phyloP scores from a whole-genome alignment of 2,113 vertebrate species.

The Alouatta palliata region DNA sequence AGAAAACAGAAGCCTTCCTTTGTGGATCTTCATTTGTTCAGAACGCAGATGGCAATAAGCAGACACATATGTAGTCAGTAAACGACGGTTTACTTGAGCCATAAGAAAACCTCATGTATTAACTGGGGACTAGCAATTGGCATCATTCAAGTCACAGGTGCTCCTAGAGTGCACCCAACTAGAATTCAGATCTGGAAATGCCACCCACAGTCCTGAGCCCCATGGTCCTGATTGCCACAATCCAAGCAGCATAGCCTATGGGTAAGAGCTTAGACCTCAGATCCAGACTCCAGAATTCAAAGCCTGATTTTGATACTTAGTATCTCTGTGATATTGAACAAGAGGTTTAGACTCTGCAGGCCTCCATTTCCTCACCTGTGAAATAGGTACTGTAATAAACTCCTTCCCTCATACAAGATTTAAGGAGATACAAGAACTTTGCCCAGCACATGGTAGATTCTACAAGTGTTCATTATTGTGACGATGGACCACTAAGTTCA shows the following conservation, averaged over 20 bases:
- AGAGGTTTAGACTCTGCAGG: not conserved
- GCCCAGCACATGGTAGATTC: too few relatives aligned
- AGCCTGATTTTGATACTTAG: not conserved
- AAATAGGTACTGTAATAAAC: not conserved
- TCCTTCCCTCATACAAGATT: fast-evolving
- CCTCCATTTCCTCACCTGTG: not conserved
- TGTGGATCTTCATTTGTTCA: not conserved
- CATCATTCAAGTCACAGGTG: not conserved
- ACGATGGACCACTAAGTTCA: not conserved
- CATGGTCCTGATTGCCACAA: fast-evolving
- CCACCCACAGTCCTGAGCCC: not conserved
- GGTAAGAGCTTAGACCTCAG: not conserved
- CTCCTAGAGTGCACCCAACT: not conserved
- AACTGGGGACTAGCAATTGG: too few relatives aligned
- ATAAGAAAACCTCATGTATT: not conserved
- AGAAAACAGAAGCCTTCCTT: not conserved
- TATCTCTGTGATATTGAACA: not conserved
- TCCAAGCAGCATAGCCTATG: too few relatives aligned
- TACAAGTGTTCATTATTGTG: not conserved
- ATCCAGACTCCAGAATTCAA: not conserved
- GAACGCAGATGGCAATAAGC: fast-evolving
- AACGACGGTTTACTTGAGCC: not conserved
- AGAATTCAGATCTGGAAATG: not conserved
- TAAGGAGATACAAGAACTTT: not conserved
- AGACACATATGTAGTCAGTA: fast-evolving